Conservation (phyloP, 2,113 vertebrate genomes). For the Meriones unguiculatus region DNA sequence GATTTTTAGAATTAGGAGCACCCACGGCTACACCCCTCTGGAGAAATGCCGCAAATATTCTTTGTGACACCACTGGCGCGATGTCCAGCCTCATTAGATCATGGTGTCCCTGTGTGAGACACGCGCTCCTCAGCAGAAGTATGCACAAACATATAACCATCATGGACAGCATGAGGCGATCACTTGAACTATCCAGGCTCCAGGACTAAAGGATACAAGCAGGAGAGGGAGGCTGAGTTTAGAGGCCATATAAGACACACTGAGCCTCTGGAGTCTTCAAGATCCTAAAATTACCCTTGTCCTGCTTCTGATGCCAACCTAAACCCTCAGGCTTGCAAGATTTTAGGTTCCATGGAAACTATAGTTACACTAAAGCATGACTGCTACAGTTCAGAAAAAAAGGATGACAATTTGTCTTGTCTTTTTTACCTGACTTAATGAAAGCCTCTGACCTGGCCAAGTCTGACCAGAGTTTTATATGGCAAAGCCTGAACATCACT, state of each 20-base stretch:
- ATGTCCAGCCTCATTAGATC: neutral
- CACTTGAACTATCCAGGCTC: neutral
- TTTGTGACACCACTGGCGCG: neutral
- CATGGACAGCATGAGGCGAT: neutral
- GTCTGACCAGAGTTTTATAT: neutral
- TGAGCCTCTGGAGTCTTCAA: neutral
- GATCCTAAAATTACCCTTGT: neutral
- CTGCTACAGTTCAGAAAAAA: neutral
- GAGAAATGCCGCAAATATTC: neutral
- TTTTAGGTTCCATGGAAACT: neutral
- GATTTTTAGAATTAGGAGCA: neutral
- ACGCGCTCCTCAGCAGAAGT: neutral
- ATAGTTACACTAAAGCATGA: neutral
- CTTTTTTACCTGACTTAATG: neutral
- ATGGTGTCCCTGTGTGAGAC: neutral
- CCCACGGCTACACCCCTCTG: too few species aligned
- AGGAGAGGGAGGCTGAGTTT: neutral
- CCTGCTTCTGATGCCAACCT: neutral
- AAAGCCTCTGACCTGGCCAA: neutral
- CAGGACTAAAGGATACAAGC: fast-evolving
- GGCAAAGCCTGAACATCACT: neutral
- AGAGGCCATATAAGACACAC: neutral
- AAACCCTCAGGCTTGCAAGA: neutral
- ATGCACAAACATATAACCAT: neutral
- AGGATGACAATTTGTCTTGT: neutral